Evolutionary conservation across 2,888 invertebrate genomes (phyloP).

Genomic region (Geophilus truncorum): DNA sequence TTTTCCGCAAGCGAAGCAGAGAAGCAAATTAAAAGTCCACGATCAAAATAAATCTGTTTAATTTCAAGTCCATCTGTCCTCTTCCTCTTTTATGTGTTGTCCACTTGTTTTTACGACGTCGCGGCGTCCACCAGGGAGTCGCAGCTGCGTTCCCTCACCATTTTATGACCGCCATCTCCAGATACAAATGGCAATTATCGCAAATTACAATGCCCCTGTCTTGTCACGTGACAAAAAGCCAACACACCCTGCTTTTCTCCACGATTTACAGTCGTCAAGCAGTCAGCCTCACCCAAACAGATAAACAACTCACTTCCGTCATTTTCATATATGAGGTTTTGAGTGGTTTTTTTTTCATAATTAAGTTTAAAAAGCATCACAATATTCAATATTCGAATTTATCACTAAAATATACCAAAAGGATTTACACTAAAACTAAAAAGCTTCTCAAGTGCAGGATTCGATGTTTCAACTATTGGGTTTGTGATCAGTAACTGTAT

Average conservation of each 20-base stretch:
- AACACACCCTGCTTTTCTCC: neutral
- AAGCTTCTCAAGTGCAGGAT: too few relatives aligned
- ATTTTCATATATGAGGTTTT: too few relatives aligned
- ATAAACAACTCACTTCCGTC: neutral
- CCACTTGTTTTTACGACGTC: slow-evolving; percentile 22
- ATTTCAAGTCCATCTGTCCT: slow-evolving; percentile 8
- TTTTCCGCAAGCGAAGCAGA: neutral
- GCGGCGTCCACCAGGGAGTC: slow-evolving; percentile 18
- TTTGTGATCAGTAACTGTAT: too few relatives aligned
- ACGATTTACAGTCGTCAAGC: neutral
- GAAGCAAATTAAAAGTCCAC: neutral
- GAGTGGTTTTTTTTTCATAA: too few relatives aligned
- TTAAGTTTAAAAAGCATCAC: too few relatives aligned
- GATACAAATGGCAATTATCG: slow-evolving; percentile 22
- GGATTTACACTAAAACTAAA: too few relatives aligned
- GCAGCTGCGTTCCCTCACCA: slow-evolving; percentile 11
- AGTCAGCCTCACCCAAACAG: too few relatives aligned
- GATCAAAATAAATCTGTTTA: slow-evolving; percentile 1
- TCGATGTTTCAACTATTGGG: too few relatives aligned
- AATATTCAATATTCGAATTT: too few relatives aligned
- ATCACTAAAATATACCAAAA: too few relatives aligned
- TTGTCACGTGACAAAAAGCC: slow-evolving; percentile 3
- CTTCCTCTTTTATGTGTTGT: neutral
- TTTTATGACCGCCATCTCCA: slow-evolving; percentile 12
- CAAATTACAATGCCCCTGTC: slow-evolving; percentile 23